phyloP scores from a whole-genome alignment of 2,888 invertebrate genomes.

The Cybosia mesomella region DNA sequence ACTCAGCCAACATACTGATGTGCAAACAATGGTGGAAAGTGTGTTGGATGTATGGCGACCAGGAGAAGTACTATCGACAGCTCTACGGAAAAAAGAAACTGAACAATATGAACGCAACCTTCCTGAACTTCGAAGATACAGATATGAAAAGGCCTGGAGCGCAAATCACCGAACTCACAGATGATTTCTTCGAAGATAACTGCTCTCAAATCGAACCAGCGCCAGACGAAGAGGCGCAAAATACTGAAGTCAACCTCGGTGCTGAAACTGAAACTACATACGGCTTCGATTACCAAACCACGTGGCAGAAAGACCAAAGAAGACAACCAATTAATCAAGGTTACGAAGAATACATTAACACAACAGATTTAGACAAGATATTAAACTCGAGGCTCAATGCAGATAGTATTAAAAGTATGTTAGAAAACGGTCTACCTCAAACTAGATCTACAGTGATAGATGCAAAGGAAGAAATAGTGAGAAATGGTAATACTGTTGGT shows the following conservation, averaged over 20 bases:
- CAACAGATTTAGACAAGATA: slow-evolving; percentile 77
- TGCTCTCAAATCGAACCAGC: slow-evolving; percentile 75
- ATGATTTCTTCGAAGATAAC: slow-evolving; percentile 80
- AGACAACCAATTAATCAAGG: slow-evolving; percentile 80
- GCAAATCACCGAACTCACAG: slow-evolving; percentile 83
- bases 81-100: slow-evolving; percentile 89
- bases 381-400: slow-evolving; percentile 65
- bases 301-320: slow-evolving; percentile 85
- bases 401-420: slow-evolving; percentile 77
- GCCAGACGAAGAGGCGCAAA: slow-evolving; percentile 68
- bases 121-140: slow-evolving; percentile 69
- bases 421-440: slow-evolving; percentile 80
- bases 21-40: slow-evolving; percentile 97
- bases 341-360: slow-evolving; percentile 75
- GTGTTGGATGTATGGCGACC: slow-evolving; percentile 95
- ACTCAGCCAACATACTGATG: slow-evolving; percentile 91
- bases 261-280: slow-evolving; percentile 77
- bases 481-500: slow-evolving; percentile 77
- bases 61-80: slow-evolving; percentile 94
- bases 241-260: slow-evolving; percentile 61
- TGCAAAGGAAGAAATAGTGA: slow-evolving; percentile 74
- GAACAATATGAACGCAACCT: slow-evolving; percentile 71
- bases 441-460: slow-evolving; percentile 70
- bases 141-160: slow-evolving; percentile 81
- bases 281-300: slow-evolving; percentile 72